phyloP scores from a whole-genome alignment of 2,797 vertebrate genomes.

The Delichon dasypus region DNA sequence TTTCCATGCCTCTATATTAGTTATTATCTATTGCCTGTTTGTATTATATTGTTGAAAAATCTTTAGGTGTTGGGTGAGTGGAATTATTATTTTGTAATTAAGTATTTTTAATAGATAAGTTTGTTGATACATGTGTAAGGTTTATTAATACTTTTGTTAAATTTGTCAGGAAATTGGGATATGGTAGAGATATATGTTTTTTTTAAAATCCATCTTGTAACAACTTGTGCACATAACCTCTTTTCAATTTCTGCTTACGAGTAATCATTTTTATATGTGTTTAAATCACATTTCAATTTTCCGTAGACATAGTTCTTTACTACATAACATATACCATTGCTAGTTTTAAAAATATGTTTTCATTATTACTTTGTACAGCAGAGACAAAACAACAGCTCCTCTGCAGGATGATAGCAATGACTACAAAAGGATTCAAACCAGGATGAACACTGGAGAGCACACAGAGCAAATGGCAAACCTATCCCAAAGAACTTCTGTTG shows the following conservation, averaged over 20 bases:
- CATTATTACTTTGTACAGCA: background rate
- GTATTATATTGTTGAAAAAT: background rate
- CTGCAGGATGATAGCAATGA: background rate
- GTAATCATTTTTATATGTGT: background rate
- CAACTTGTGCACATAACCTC: background rate
- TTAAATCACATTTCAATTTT: constrained; percentile 12
- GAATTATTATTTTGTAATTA: background rate
- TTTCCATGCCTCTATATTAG: background rate
- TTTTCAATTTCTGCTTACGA: background rate
- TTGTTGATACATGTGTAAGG: background rate
- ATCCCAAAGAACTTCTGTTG: background rate
- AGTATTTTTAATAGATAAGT: background rate
- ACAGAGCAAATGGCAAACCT: background rate
- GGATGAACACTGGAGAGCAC: background rate
- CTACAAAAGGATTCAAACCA: background rate
- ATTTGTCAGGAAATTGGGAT: background rate
- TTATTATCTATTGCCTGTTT: background rate
- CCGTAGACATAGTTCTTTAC: background rate
- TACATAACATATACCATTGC: background rate
- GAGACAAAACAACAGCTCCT: background rate
- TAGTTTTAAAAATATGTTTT: constrained; percentile 1
- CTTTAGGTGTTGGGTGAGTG: background rate
- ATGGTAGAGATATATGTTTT: background rate
- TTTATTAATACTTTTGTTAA: background rate
- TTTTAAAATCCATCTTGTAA: background rate